These are phyloP conservation scores for Parnassius apollo DNA, from an alignment of 2,888 invertebrate species.

Conservation along the genomic window DNA sequence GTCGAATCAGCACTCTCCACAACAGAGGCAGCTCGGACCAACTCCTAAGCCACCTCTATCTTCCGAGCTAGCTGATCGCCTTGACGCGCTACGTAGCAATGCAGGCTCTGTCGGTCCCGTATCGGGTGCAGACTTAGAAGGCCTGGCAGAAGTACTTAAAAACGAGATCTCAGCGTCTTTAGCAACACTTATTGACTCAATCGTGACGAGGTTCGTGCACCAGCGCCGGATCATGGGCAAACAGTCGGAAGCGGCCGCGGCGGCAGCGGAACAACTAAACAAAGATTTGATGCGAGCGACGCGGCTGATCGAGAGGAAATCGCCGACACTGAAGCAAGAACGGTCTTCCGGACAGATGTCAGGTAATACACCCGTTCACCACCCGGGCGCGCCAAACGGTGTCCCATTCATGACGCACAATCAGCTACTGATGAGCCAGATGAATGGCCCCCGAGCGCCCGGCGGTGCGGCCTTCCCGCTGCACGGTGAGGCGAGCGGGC, in stretches of 20 bases:
- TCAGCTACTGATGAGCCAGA: conserved; percentile 74
- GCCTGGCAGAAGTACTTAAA: conserved; percentile 94
- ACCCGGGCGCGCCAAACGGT: conserved; percentile 67
- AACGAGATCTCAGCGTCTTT: conserved; percentile 93
- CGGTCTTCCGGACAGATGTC: conserved; percentile 78
- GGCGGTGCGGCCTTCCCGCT: conserved; percentile 85
- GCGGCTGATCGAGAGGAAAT: conserved; percentile 90
- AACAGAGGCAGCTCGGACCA: conserved; percentile 73
- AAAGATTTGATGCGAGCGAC: conserved; percentile 92
- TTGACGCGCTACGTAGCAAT: conserved; percentile 87
- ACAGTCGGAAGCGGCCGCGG: conserved; percentile 89
- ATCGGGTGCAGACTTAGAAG: conserved; percentile 91
- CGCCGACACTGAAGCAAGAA: conserved; percentile 88
- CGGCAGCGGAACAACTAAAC: conserved; percentile 91
- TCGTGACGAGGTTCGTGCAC: conserved; percentile 91
- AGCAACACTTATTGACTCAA: conserved; percentile 92
- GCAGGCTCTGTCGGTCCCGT: conserved; percentile 85
- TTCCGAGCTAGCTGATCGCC: conserved; percentile 88
- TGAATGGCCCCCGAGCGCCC: conserved; percentile 83
- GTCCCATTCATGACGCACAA: conserved; percentile 73
- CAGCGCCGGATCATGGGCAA: conserved; percentile 88
- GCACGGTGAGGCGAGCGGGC: conserved; percentile 83
- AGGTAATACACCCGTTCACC: conserved; percentile 81
- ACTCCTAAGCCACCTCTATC: conserved; percentile 77
- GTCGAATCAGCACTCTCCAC: conserved; percentile 81